Evolutionary conservation across 2,797 vertebrate species (phyloP).

Genomic region (Pyrocephalus nanus): DNA sequence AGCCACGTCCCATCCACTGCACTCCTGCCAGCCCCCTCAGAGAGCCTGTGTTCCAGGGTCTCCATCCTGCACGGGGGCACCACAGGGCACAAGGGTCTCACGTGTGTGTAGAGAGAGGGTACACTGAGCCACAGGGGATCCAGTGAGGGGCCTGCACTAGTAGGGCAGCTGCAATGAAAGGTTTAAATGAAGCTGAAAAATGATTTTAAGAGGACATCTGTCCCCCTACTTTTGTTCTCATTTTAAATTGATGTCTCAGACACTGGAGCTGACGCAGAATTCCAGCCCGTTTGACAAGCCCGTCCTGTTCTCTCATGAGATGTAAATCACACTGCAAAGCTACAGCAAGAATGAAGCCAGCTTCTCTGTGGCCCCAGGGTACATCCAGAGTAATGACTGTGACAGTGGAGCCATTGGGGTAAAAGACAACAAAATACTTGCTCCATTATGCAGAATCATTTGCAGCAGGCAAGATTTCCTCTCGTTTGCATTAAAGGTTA

Average conservation of each 20-base stretch:
- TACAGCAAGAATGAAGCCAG: neutral
- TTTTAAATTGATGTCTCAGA: conserved; percentile 33
- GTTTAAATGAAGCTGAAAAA: conserved; percentile 25
- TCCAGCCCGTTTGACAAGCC: conserved; percentile 26
- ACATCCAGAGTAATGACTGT: neutral
- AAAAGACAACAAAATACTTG: conserved; percentile 35
- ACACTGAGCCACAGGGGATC: neutral
- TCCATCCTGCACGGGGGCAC: neutral
- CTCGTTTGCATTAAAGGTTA: neutral
- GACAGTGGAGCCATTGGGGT: conserved; percentile 2
- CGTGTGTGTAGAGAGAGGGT: fast-evolving
- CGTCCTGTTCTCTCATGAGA: conserved; percentile 38
- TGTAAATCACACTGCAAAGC: conserved; percentile 18
- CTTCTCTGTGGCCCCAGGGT: neutral
- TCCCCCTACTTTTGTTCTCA: conserved; percentile 33
- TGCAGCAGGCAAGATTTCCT: neutral
- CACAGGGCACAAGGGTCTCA: neutral
- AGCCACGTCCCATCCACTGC: neutral
- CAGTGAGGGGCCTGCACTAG: neutral
- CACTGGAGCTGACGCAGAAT: conserved; percentile 27
- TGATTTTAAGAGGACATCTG: conserved; percentile 46
- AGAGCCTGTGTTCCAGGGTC: neutral
- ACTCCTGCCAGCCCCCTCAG: neutral
- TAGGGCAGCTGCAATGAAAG: neutral
- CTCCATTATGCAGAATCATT: conserved; percentile 3